Base-by-base conservation (phyloP, 2,113 vertebrate genomes). In the Ictalurus punctatus region DNA sequence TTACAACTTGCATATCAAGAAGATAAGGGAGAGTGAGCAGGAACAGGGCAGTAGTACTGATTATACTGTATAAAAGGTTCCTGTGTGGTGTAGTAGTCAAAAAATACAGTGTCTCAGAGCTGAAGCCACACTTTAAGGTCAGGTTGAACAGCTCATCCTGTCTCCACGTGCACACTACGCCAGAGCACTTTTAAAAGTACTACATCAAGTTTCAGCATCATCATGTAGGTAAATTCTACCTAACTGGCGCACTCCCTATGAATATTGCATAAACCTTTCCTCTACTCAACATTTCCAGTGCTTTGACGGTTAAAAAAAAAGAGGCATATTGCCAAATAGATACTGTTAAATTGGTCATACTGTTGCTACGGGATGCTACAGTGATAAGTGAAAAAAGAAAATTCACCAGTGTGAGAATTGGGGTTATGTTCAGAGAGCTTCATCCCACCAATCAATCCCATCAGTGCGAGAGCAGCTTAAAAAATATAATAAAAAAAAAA, bases 1-100 rank as follows among this genome's bases (percentile, higher is more conserved):
- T 89, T 92, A 92, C 74, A 90, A 71, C 81, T 92, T 93, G 90
- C 90, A 94, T 93, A 93, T 93, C 67, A 54, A 91, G 83, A 91
- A 92, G 87, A 89, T 91, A 91, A 79, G 52, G 86, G 89, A 86
- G 89, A 86, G 87, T 87, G 83, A 93, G 88, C 56, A 88, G 84
- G 82, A 90, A 79, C 34, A 40, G 86, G 82, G 87, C 90, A 86
- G 88, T 27, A 87, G 88, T 89, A 87, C 88, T 89, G 85, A 86
- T 82, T 83, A 73, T 83, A 52, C 48, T 52, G 48, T 52, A 61
- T 71, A 56, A 84, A 90, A 90, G 87, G 90, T 86, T 54, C 48
- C 87, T 73, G 84, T 56, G 88, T 44, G 52, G 82, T 84, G 34
- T 10, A 84, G 85, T 73, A 86, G 84, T 89, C 87, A 84, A 85